phyloP scores from a whole-genome alignment of 2,113 vertebrate species.

The Penelope pileata region DNA sequence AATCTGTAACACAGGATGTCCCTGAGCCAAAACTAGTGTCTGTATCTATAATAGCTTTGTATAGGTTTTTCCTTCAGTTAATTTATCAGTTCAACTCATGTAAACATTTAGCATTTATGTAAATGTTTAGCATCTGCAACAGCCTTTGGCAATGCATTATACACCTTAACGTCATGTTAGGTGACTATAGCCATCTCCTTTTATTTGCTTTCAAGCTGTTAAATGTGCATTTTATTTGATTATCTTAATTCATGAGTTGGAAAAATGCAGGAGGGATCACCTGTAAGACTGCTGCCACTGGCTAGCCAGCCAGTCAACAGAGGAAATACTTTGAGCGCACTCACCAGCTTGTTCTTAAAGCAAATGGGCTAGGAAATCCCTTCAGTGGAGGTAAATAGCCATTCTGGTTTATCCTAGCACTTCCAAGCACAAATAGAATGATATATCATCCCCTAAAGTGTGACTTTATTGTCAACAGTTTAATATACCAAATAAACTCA shows the following conservation, averaged over 20 bases:
- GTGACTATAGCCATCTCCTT: neutral
- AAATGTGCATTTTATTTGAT: neutral
- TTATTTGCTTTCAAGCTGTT: neutral
- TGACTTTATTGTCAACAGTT: neutral
- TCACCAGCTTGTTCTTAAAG: neutral
- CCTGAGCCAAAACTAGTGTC: neutral
- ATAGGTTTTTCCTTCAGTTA: neutral
- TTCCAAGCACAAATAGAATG: neutral
- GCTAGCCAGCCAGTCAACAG: neutral
- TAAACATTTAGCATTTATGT: neutral
- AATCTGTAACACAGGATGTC: neutral
- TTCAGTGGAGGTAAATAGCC: neutral
- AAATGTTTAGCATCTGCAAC: constrained; percentile 12
- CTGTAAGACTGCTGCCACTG: neutral
- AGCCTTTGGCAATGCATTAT: neutral
- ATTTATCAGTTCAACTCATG: neutral
- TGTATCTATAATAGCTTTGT: neutral
- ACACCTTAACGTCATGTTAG: neutral
- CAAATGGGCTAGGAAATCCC: neutral
- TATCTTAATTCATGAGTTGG: neutral
- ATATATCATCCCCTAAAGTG: fast-evolving
- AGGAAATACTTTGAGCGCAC: neutral
- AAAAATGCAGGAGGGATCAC: neutral
- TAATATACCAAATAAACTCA: neutral
- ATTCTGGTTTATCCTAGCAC: neutral